Conservation (phyloP, 2,797 vertebrate genomes). For the Nannoperca obscura region DNA sequence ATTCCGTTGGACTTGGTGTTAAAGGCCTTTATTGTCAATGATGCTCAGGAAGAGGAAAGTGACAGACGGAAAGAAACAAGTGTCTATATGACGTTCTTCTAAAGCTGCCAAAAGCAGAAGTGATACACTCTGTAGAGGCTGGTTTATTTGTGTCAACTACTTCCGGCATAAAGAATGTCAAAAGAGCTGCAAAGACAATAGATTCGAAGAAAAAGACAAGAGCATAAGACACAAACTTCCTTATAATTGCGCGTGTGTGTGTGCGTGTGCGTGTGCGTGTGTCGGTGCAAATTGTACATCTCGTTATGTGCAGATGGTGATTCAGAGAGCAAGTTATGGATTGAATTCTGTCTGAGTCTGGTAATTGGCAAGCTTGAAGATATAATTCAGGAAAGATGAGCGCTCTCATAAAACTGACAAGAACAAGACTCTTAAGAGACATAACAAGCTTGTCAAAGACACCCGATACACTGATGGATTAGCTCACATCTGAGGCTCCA, state of each 20-base stretch:
- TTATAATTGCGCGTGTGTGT: background rate
- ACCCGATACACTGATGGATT: constrained; percentile 47
- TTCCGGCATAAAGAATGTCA: constrained; percentile 22
- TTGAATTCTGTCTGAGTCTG: constrained; percentile 25
- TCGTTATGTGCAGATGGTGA: background rate
- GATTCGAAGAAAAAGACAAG: background rate
- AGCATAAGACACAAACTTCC: constrained; percentile 22
- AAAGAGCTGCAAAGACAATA: constrained; percentile 5
- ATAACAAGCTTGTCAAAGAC: constrained; percentile 45
- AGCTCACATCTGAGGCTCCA: constrained; percentile 38
- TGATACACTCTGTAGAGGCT: background rate
- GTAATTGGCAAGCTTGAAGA: constrained; percentile 28
- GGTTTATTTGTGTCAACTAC: constrained; percentile 38
- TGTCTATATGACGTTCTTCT: constrained; percentile 10
- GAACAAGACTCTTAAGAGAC: constrained; percentile 39
- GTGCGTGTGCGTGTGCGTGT: background rate
- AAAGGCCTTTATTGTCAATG: constrained; percentile 3
- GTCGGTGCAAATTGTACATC: constrained; percentile 8
- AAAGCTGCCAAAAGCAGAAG: constrained; percentile 56
- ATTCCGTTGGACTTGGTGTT: background rate
- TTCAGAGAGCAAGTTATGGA: constrained; percentile 27
- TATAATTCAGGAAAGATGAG: constrained; percentile 30
- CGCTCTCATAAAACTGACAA: constrained; percentile 34
- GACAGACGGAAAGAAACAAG: background rate
- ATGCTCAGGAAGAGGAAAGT: background rate